Conservation (phyloP, 2,888 invertebrate species). For the Mellilla xanthometata region DNA sequence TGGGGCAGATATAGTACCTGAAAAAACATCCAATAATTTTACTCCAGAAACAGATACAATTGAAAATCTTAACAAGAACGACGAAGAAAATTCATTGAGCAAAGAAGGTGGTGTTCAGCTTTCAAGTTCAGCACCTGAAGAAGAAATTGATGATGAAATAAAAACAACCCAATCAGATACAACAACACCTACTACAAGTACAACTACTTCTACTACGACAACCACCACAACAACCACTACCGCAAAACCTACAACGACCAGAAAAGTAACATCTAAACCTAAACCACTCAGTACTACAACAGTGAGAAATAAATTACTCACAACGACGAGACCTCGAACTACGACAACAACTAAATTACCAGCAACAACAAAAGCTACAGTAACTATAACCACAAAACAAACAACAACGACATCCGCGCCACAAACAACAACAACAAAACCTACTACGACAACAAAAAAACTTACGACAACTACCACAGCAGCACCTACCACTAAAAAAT, state of each 20-base stretch:
- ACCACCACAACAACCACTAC: constrained; percentile 17
- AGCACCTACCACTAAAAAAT: constrained; percentile 25
- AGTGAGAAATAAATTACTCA: constrained; percentile 31
- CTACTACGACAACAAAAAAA: constrained; percentile 22
- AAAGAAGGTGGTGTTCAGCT: constrained; percentile 58
- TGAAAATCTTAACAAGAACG: constrained; percentile 43
- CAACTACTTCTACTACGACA: constrained; percentile 22
- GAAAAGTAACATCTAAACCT: constrained; percentile 21
- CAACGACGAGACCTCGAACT: constrained; percentile 30
- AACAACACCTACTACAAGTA: constrained; percentile 22
- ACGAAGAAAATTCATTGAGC: constrained; percentile 50
- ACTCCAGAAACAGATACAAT: constrained; percentile 72
- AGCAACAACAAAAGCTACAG: constrained; percentile 31
- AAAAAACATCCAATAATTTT: constrained; percentile 66
- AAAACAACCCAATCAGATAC: constrained; percentile 22
- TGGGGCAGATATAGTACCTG: constrained; percentile 83
- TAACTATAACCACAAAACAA: constrained; percentile 31
- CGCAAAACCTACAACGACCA: constrained; percentile 19
- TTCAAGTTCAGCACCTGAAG: constrained; percentile 39
- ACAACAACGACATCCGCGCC: constrained; percentile 31
- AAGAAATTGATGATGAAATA: constrained; percentile 27
- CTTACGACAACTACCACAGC: constrained; percentile 24
- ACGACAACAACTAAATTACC: constrained; percentile 31
- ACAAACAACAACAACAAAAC: constrained; percentile 33
- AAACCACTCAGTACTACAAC: constrained; percentile 28